Evolutionary conservation across 1,140 invertebrate species (phyloP).

Genomic region (Notospermus geniculatus): DNA sequence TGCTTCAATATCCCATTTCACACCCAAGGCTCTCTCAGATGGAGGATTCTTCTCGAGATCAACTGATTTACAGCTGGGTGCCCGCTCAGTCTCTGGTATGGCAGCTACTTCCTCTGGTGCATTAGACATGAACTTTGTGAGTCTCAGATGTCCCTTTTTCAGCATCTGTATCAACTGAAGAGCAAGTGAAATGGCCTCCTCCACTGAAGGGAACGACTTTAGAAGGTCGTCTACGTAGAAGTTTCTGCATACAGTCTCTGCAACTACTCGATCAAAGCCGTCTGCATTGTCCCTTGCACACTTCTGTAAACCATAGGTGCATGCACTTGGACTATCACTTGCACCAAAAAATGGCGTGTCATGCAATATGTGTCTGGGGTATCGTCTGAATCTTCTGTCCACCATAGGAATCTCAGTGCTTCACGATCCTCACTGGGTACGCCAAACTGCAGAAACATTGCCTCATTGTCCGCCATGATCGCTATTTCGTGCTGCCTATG

Average conservation of each 20-base stretch:
- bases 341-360: slow-evolving; percentile 27
- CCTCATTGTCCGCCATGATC: slow-evolving; percentile 24
- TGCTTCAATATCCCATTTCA: slow-evolving; percentile 13
- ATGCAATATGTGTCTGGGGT: slow-evolving; percentile 19
- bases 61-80: background rate
- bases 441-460: slow-evolving; percentile 29
- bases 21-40: slow-evolving; percentile 20
- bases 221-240: slow-evolving; percentile 28
- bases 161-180: no score
- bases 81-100: slow-evolving; percentile 11
- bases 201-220: slow-evolving; percentile 5
- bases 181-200: slow-evolving; percentile 12
- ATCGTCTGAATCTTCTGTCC: slow-evolving; percentile 11
- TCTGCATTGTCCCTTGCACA: slow-evolving; percentile 14
- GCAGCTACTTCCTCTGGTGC: slow-evolving; percentile 7
- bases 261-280: background rate
- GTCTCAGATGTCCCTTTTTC: no score
- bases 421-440: slow-evolving; percentile 18
- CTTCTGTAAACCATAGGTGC: slow-evolving; percentile 21
- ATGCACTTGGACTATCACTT: slow-evolving; percentile 21
- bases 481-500: slow-evolving; percentile 31
- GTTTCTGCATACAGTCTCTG: slow-evolving; percentile 11
- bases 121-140: no score
- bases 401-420: slow-evolving; percentile 24
- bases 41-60: slow-evolving; percentile 4